Evolutionary conservation across 2,888 invertebrate genomes (phyloP), one percentile per base, ranked within the genome.

Genomic region (Nezara viridula): DNA sequence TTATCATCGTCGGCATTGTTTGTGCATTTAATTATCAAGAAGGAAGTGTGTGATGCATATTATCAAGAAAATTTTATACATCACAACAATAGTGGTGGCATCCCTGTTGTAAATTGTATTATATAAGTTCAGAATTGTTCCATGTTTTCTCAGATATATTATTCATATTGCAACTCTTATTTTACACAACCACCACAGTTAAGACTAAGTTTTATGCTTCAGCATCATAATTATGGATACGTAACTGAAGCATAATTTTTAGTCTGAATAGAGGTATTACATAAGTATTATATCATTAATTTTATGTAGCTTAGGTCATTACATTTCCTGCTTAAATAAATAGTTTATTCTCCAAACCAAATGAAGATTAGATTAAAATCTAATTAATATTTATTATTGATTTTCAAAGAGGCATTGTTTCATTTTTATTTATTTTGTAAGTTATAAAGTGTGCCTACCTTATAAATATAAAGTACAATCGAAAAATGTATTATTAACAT

Each of bases 301-400:
- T 90, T 90, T 90, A 89, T 88, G 90, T 90, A 90, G 90, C 88
- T 89, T 89, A 87, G 89, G 85, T 85, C 88, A 86, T 89, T 90
- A 90, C 89, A 89, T 89, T 88, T 89, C 90, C 90, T 89, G 90
- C 90, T 90, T 90, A 90, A 89, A n/a, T n/a, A n/a, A n/a, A 90
- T 90, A 90, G 90, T 90, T 89, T 88, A 89, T 89, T 86, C 89
- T 89, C 86, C 86, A 89, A 86, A 89, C 89, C 89, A 89, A 89
- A 89, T 89, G 86, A 89, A 86, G 44, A 88, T 85, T 89, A 86
- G 89, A 73, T 89, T 86, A 66, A 89, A 73, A 86, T 89, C 86
- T 89, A 89, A 89, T 88, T 81, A 77, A 85, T 86, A 73, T 89
- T 89, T 89, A 89, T 89, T 89, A 89, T 86, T 66, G 49, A 55